Conservation (phyloP, 2,113 vertebrate species). For the Tiliqua scincoides region DNA sequence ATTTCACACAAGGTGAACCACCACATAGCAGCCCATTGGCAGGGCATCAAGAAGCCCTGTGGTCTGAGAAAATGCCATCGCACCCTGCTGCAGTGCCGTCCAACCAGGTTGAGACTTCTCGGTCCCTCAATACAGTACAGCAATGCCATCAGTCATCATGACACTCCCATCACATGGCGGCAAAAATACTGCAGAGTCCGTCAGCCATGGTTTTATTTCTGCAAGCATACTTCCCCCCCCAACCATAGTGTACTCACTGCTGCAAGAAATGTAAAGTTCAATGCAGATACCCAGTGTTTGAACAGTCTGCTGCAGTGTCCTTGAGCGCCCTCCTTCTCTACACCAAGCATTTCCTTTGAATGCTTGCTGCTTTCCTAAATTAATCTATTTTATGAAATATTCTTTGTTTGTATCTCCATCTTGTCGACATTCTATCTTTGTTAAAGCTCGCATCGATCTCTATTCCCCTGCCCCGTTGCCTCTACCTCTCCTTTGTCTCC, state of each 20-base stretch:
- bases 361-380: slow-evolving; percentile 38
- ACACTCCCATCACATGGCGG: slow-evolving; percentile 12
- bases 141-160: slow-evolving; percentile 40
- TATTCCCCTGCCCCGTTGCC: slow-evolving; percentile 30
- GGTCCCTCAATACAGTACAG: not conserved
- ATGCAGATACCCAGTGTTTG: slow-evolving; percentile 5
- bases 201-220: slow-evolving; percentile 15
- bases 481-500: slow-evolving; percentile 10
- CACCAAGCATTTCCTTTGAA: slow-evolving; percentile 41
- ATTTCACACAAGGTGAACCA: not conserved
- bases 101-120: not conserved
- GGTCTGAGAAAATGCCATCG: not conserved
- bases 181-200: slow-evolving; percentile 24
- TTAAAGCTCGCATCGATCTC: not conserved
- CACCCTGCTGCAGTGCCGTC: too few species aligned
- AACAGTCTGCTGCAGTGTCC: slow-evolving; percentile 64
- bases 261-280: slow-evolving; percentile 65
- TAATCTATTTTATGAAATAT: slow-evolving; percentile 15
- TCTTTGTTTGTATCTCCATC: slow-evolving; percentile 26
- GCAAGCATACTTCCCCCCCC: slow-evolving; percentile 50
- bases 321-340: slow-evolving; percentile 62
- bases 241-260: slow-evolving; percentile 57
- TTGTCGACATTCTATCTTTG: slow-evolving; percentile 29
- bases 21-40: rapidly evolving
- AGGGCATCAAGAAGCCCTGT: not conserved